Evolutionary conservation across 2,888 invertebrate genomes (phyloP), one percentile per base, ranked within the genome.

Genomic region (Agrotis puta): DNA sequence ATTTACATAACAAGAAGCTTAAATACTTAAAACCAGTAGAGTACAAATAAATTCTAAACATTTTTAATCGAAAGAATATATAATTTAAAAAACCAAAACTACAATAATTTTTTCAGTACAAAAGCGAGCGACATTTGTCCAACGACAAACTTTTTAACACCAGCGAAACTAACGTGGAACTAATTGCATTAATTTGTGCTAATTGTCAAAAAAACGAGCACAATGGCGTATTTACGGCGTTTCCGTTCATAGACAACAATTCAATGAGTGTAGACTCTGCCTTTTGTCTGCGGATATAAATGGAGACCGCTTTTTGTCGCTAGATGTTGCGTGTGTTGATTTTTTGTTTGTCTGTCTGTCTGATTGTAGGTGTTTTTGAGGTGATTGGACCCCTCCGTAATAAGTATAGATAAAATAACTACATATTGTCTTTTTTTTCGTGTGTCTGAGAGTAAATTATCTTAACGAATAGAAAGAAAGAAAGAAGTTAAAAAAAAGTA

Each of bases 141-240:
- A 61, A 54, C 51, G 22, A 50, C 45, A 56, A 70, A 70, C 45
- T 59, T 57, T 54, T 61, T 27, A 51, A 43, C 48, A 22, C 14
- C 27, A 51, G 48, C 57, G 53, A n/a, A 63, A 79, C 68, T 58
- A 68, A 77, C 67, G 62, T 78, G 79, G 72, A 81, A 81, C 82
- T 70, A 84, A 86, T 80, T 65, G 51, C 14, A 66, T 72, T 85
- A 87, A 86, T 85, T 82, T 57, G 74, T 51, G 75, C 75, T 88
- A 87, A 88, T 88, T 87, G 77, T 50, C 64, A 74, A 84, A 84
- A 77, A 81, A 88, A 87, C 75, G 66, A 77, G 76, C 67, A 86
- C 86, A 87, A 88, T 83, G 67, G 69, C 74, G 73, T 83, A 74
- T 83, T 86, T 83, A 74, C 64, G 66, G 39, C 57, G 64, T 83